These are phyloP conservation scores for Haliaeetus leucogaster DNA, from an alignment of 2,113 vertebrate genomes.

Conservation along the genomic window DNA sequence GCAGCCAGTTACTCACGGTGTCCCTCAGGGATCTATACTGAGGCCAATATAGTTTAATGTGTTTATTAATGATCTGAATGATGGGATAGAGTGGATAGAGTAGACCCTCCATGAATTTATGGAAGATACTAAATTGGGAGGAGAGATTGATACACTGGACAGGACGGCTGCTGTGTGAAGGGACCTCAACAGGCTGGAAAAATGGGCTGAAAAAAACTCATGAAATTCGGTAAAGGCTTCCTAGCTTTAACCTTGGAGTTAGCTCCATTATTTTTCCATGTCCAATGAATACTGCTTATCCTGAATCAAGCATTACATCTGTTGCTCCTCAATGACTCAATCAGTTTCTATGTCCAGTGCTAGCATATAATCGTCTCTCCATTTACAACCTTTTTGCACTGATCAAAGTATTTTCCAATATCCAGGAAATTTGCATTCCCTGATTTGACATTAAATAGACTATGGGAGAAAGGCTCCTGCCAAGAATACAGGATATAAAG, in stretches of 20 bases:
- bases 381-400: neutral
- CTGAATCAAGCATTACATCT: neutral
- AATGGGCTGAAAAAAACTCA: neutral
- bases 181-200: neutral
- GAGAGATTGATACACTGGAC: neutral
- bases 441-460: neutral
- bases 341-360: neutral
- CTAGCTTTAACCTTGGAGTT: neutral
- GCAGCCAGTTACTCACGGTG: neutral
- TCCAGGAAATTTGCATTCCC: neutral
- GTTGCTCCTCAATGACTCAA: neutral
- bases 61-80: neutral
- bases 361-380: neutral
- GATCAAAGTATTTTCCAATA: neutral
- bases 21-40: neutral
- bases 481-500: neutral
- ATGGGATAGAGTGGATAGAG: neutral
- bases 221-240: neutral
- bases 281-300: neutral
- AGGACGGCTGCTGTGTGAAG: neutral
- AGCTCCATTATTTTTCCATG: neutral
- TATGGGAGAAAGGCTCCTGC: neutral
- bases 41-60: neutral
- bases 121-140: neutral
- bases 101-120: neutral